Percentiles rank a stretch among this genome's conserved stretches.
Evolutionary conservation across 1,140 invertebrate genomes (phyloP).

Genomic region (Rhyzopertha dominica): DNA sequence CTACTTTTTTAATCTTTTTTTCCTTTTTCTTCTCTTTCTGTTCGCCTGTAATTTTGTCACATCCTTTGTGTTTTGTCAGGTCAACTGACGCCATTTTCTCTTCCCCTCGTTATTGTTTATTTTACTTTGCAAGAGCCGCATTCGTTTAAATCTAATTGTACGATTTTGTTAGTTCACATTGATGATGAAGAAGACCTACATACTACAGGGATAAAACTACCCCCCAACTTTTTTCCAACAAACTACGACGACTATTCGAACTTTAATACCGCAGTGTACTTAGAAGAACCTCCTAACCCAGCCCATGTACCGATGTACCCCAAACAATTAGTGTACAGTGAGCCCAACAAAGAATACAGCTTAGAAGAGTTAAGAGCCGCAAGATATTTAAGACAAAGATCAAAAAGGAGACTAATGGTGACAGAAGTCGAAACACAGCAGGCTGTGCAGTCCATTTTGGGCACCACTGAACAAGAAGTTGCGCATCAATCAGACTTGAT

Average conservation of each 20-base stretch:
- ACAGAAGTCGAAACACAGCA: conserved; percentile 11
- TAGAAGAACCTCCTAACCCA: conserved; percentile 51
- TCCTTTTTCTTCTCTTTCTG: no score
- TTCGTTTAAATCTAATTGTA: conserved; percentile 8
- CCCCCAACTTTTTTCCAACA: conserved; percentile 30
- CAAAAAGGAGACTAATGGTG: conserved; percentile 8
- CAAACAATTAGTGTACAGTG: conserved; percentile 55
- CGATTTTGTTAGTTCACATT: conserved; percentile 52
- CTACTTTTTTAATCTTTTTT: no score
- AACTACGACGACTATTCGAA: conserved; percentile 52
- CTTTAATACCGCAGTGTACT: conserved; percentile 53
- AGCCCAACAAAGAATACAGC: conserved; percentile 56
- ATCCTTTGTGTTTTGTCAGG: no score
- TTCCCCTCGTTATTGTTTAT: no score
- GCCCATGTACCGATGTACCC: conserved; percentile 56
- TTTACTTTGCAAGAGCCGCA: background rate
- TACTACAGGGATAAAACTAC: conserved; percentile 33
- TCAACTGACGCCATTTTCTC: no score
- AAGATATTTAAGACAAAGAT: conserved; percentile 20
- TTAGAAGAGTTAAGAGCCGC: conserved; percentile 61
- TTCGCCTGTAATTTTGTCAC: no score
- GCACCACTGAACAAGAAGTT: background rate
- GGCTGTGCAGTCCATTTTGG: conserved; percentile 15
- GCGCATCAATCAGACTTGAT: no score
- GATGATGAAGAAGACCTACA: conserved; percentile 48